Evolutionary conservation across 2,888 invertebrate genomes (phyloP), one percentile per base, ranked within the genome.

Genomic region (Leptothorax acervorum): DNA sequence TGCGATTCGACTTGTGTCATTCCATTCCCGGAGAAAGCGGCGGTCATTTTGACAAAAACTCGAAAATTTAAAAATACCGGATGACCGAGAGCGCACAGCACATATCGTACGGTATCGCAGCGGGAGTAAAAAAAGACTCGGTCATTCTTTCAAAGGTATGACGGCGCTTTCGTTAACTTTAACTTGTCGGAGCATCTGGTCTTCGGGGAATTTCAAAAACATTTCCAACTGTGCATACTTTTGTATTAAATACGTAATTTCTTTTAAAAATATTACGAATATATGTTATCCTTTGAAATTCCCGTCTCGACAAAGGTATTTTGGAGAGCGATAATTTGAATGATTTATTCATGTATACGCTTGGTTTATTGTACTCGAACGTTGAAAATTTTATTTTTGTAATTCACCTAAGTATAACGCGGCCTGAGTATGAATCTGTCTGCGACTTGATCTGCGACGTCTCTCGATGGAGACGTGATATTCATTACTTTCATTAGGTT

Each of bases 21-120:
- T 85, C 81, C 71, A 70, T 81, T 85, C 84, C 79, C 75, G 76
- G 82, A 83, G 85, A 89, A 88, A 89, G 89, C 76, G 71, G 57
- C 8, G 71, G 83, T 60, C 18, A 15, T 63, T 82, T 75, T n/a
- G 15, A 57, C 15, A 11, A 60, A 48, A 78, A 76, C 18, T 8
- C 42, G 9, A 9, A 9, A 35, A 35, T 35, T 35, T 55, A 68
- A 66, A 51, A 51, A 31, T 60, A 31, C 1, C 15, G 9, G 18
- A 35, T 12, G 53, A 12, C 3, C 11, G 9, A 15, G 9, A 15
- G 42, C 51, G 35, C 35, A 23, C 35, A 0, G 39, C 23, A 81
- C 6, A 35, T 35, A 35, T 35, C 35, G 35, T 35, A 5, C 35
- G 6, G 23, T 65, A 65, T 45, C 28, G 12, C 23, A 55, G 2